These are phyloP conservation scores for Camponotus vicinus DNA, from an alignment of 1,140 invertebrate genomes.

Conservation along the genomic window DNA sequence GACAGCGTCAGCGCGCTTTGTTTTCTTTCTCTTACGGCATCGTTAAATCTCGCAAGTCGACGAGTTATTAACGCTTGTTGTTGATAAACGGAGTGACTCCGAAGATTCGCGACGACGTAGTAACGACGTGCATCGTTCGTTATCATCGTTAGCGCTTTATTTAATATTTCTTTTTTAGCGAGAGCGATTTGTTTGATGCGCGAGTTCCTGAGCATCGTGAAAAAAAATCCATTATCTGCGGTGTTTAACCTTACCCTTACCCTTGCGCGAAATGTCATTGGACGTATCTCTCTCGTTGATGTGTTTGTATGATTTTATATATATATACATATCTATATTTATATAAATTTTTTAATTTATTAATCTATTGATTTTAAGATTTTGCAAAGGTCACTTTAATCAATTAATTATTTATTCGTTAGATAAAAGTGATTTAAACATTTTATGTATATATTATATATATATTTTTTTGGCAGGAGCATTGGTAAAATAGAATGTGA, in stretches of 20 bases:
- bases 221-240: slow-evolving; percentile 20
- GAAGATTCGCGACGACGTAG: neutral
- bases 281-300: neutral
- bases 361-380: neutral
- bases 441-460: too few species aligned
- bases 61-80: neutral
- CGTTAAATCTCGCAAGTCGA: neutral
- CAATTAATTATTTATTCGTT: slow-evolving; percentile 6
- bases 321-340: too few species aligned
- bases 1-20: slow-evolving; percentile 24
- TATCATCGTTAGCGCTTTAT: neutral
- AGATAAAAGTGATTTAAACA: neutral
- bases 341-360: neutral
- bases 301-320: neutral
- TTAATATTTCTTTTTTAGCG: neutral
- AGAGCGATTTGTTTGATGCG: neutral
- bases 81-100: neutral
- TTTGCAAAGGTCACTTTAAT: neutral
- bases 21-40: slow-evolving; percentile 1
- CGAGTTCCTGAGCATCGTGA: neutral
- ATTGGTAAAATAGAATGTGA: neutral
- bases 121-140: slow-evolving; percentile 1
- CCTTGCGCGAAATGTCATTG: neutral
- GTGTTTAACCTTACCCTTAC: slow-evolving; percentile 8
- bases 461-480: neutral